phyloP scores from a whole-genome alignment of 2,113 vertebrate genomes.

The Eptesicus fuscus region DNA sequence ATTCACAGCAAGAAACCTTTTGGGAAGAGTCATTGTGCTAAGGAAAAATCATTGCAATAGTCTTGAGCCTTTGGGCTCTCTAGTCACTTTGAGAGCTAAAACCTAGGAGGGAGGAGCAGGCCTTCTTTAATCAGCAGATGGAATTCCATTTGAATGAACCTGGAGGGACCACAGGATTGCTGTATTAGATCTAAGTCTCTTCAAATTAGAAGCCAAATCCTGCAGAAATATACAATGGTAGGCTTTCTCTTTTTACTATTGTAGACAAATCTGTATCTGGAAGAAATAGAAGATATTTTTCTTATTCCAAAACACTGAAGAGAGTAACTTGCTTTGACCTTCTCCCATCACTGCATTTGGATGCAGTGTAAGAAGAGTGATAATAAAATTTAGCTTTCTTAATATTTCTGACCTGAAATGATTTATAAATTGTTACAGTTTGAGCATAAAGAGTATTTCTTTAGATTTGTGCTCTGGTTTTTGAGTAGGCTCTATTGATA shows the following conservation, averaged over 20 bases:
- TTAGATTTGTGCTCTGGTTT: constrained; percentile 18
- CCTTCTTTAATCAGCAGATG: constrained; percentile 52
- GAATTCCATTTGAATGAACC: constrained; percentile 68
- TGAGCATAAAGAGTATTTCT: constrained; percentile 25
- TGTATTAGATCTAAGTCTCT: constrained; percentile 58
- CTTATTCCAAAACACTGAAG: constrained; percentile 23
- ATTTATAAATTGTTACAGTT: constrained; percentile 44
- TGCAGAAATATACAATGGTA: constrained; percentile 17
- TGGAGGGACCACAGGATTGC: constrained; percentile 55
- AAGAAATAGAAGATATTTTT: constrained; percentile 32
- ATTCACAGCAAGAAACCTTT: constrained; percentile 51
- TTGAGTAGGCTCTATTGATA: constrained; percentile 20
- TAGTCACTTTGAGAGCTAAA: constrained; percentile 21
- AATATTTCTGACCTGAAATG: constrained; percentile 26
- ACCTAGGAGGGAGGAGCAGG: background rate
- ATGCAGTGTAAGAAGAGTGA: constrained; percentile 22
- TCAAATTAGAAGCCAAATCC: constrained; percentile 49
- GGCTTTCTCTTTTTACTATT: constrained; percentile 42
- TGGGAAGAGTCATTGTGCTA: constrained; percentile 38
- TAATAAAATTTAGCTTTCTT: constrained; percentile 53
- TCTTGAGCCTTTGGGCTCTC: constrained; percentile 51
- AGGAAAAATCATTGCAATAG: constrained; percentile 43
- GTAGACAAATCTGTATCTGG: constrained; percentile 47
- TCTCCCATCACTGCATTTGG: constrained; percentile 13
- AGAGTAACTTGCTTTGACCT: constrained; percentile 25